Conservation (phyloP, 2,113 vertebrate species). For the Cyphomyrus discorhynchus region DNA sequence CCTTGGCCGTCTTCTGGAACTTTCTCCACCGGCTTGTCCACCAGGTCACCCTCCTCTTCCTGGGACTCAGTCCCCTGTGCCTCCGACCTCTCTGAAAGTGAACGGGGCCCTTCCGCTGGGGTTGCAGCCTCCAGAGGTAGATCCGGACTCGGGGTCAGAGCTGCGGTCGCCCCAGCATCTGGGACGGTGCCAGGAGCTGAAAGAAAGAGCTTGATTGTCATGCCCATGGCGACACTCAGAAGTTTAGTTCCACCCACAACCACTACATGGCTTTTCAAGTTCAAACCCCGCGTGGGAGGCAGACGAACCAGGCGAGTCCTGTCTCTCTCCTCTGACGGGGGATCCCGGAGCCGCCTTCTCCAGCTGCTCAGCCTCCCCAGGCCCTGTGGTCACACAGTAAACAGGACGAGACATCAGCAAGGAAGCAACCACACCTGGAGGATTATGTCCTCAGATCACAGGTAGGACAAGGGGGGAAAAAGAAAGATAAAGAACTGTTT, state of each 20-base stretch:
- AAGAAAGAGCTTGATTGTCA: not conserved
- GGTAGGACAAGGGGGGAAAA: not conserved
- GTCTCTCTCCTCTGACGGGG: no score
- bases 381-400: not conserved
- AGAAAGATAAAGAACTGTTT: not conserved
- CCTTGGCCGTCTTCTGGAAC: slow-evolving; percentile 20
- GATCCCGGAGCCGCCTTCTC: not conserved
- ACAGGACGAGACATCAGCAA: not conserved
- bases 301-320: not conserved
- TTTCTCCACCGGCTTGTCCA: slow-evolving; percentile 13
- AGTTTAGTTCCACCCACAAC: not conserved
- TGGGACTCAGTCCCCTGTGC: slow-evolving; percentile 33
- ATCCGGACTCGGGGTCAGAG: slow-evolving; percentile 27
- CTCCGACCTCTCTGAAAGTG: slow-evolving; percentile 26
- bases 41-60: not conserved
- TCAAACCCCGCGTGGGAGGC: not conserved
- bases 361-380: not conserved
- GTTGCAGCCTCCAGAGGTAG: slow-evolving; percentile 18
- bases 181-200: slow-evolving; percentile 33
- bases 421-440: not conserved
- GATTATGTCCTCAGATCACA: not conserved
- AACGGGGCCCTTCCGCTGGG: slow-evolving; percentile 42
- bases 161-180: slow-evolving; percentile 41
- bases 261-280: not conserved
- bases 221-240: not conserved